phyloP scores from a whole-genome alignment of 2,797 vertebrate genomes.

The Liparis tanakae region DNA sequence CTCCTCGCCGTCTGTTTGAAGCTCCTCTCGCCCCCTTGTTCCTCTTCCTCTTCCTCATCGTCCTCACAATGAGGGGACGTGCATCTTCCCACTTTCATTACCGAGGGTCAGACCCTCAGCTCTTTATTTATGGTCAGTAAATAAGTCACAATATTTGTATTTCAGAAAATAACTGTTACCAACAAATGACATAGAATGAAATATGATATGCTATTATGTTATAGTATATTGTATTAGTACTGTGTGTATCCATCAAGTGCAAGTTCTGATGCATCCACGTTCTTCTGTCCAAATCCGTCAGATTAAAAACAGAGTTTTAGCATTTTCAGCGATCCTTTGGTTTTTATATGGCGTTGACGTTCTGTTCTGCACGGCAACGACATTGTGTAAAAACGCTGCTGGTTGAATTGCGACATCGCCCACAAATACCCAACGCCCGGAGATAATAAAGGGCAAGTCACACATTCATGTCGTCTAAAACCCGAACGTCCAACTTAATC shows the following conservation, averaged over 20 bases:
- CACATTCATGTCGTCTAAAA: not conserved
- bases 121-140: not conserved
- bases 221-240: too few species aligned
- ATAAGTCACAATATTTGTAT: not conserved
- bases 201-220: too few species aligned
- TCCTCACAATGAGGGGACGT: constrained; percentile 48
- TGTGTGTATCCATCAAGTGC: too few species aligned
- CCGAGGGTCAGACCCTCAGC: not conserved
- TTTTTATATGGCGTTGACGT: too few species aligned
- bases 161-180: too few species aligned
- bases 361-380: too few species aligned
- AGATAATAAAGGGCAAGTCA: not conserved
- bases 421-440: not conserved
- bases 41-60: constrained; percentile 65
- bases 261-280: too few species aligned
- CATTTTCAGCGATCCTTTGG: not conserved
- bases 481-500: not conserved
- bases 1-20: constrained; percentile 52
- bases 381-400: not conserved
- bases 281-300: too few species aligned
- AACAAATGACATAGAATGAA: too few species aligned
- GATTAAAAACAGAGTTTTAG: not conserved
- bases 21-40: constrained; percentile 52
- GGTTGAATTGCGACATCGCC: not conserved
- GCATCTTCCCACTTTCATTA: constrained; percentile 47